These are phyloP conservation scores for Apocheima hispidaria DNA, from an alignment of 2,888 invertebrate genomes.

Conservation along the genomic window DNA sequence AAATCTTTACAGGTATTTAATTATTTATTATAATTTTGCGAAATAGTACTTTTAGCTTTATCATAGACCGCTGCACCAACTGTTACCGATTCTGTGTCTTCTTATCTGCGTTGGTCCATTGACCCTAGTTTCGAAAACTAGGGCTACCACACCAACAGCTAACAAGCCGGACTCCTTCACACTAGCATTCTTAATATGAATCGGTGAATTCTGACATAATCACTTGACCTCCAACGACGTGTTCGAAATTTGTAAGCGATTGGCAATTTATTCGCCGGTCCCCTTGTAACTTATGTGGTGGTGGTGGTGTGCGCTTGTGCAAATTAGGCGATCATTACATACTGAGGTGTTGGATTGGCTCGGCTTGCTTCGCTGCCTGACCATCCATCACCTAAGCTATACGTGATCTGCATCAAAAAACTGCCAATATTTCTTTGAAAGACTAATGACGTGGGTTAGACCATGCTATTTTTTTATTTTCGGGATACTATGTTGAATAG, in stretches of 20 bases:
- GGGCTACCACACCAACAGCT: constrained; percentile 14
- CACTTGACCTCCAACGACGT: constrained; percentile 31
- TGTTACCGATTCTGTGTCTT: not conserved
- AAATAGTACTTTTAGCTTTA: no score
- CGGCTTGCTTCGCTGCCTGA: constrained; percentile 11
- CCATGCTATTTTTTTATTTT: not conserved
- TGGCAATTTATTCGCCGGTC: constrained; percentile 38
- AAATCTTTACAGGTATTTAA: not conserved
- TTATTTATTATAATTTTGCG: no score
- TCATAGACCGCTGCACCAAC: not conserved
- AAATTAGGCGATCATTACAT: constrained; percentile 42
- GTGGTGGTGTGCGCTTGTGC: constrained; percentile 35
- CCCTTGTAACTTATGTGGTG: constrained; percentile 35
- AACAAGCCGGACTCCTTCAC: constrained; percentile 1
- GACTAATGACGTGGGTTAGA: not conserved
- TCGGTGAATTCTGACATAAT: constrained; percentile 31
- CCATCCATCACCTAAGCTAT: constrained; percentile 47
- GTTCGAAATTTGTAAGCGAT: constrained; percentile 37
- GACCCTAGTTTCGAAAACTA: constrained; percentile 23
- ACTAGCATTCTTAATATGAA: constrained; percentile 9
- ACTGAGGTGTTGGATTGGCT: constrained; percentile 33
- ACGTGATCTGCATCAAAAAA: constrained; percentile 40
- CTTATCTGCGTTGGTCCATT: constrained; percentile 20
- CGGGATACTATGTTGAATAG: no score
- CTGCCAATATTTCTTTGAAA: not conserved